Evolutionary conservation across 1,140 invertebrate genomes (phyloP), one percentile per base, ranked within the genome.

Genomic region (Anastrepha ludens): DNA sequence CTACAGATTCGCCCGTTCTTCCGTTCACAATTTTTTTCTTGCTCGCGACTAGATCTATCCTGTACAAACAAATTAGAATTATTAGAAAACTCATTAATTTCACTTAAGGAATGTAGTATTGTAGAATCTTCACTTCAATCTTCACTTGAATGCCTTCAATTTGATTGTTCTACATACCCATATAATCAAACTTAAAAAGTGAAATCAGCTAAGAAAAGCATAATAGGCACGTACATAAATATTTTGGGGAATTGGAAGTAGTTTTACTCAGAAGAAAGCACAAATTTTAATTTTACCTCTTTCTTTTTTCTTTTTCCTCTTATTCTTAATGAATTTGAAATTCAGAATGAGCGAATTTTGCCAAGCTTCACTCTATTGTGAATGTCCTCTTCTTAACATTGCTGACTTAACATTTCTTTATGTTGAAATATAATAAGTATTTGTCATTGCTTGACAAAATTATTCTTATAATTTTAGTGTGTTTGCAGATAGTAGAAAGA

Each of bases 301-400:
- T 55, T 11, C 1, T 55, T 11, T 55, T 6, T 11, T 55, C 11
- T 55, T 55, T 8, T 55, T 8, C 50, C 8, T 67, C 8, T 11
- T 67, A 67, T n/a, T 55, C 50, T 55, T 55, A 41, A 29, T 29
- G 64, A 7, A 67, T 39, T 67, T 67, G 29, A 67, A 11, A 9
- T 67, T 67, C 64, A 67, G 41, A 67, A 67, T 67, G 64, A 67
- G 64, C 11, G 64, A 20, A 39, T 67, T 67, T 67, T 67, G 11
- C 64, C 13, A 9, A 67, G 11, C 29, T 39, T 67, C 29, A 29
- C 64, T 67, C 11, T 29, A 41, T 67, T 67, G 29, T 2, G 9
- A 2, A 67, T 39, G 29, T 29, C 29, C 29, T 67, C 11, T 29
- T 67, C 64, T 67, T 29, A 3, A 8, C 39, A 15, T 67, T 39